Conservation (phyloP, 2,797 vertebrate genomes). For the Sebastes kiyomatsui region DNA sequence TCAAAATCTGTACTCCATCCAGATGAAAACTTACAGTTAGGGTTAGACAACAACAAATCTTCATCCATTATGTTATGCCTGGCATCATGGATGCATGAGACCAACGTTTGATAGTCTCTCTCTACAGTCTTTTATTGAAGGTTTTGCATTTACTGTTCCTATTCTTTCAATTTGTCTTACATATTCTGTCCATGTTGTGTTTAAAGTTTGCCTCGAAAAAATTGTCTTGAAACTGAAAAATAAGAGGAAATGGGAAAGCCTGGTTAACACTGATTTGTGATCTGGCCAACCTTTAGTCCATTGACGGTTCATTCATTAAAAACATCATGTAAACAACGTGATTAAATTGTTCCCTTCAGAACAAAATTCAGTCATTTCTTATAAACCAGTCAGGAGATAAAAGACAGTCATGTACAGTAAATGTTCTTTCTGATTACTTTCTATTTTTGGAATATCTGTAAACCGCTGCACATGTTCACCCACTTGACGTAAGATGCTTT, state of each 20-base stretch:
- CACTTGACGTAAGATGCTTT: background rate
- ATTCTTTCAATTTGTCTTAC: background rate
- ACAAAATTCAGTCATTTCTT: background rate
- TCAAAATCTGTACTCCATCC: background rate
- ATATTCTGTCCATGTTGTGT: background rate
- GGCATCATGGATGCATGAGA: background rate
- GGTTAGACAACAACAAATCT: background rate
- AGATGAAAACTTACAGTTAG: background rate
- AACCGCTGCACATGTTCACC: background rate
- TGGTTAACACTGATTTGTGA: background rate
- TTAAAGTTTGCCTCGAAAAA: background rate
- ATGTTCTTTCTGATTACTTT: slow-evolving; percentile 7
- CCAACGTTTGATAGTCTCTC: background rate
- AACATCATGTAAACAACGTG: background rate
- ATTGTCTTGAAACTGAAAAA: background rate
- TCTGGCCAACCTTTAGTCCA: background rate
- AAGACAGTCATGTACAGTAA: background rate
- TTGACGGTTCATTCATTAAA: background rate
- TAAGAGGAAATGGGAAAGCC: background rate
- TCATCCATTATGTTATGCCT: background rate
- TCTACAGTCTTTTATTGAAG: background rate
- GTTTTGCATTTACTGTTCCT: background rate
- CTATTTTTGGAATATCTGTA: slow-evolving; percentile 2
- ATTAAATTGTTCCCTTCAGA: background rate
- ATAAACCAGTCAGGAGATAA: background rate